Conservation (phyloP, 1,140 invertebrate genomes). For the Zaprionus tsacasi region DNA sequence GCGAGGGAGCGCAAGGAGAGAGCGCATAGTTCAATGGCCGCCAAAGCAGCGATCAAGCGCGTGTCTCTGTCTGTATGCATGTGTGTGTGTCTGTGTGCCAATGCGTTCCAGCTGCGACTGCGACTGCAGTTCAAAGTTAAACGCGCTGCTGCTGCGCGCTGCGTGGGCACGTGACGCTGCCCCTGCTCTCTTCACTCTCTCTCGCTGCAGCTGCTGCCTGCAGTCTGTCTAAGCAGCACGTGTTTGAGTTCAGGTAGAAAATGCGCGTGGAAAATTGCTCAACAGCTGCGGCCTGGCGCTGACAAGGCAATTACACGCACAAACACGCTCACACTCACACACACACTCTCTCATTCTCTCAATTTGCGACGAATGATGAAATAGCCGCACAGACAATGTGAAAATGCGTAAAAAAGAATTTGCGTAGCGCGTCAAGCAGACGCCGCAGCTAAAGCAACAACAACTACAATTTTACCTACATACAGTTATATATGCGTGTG, state of each 20-base stretch:
- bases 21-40: slow-evolving; percentile 37
- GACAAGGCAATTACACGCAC: neutral
- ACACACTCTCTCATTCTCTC: neutral
- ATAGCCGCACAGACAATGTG: slow-evolving; percentile 47
- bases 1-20: slow-evolving; percentile 2
- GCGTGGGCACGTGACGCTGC: too few relatives aligned
- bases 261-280: slow-evolving; percentile 27
- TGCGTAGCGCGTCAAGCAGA: slow-evolving; percentile 50
- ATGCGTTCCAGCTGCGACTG: slow-evolving; percentile 25
- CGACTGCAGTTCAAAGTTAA: slow-evolving; percentile 37
- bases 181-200: neutral
- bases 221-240: slow-evolving; percentile 17
- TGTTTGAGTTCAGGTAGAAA: slow-evolving; percentile 34
- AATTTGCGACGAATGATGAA: slow-evolving; percentile 43
- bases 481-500: neutral
- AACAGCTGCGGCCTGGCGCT: slow-evolving; percentile 32
- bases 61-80: neutral
- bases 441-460: slow-evolving; percentile 31
- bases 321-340: neutral
- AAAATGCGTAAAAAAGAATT: slow-evolving; percentile 53
- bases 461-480: neutral
- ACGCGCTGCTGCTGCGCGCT: neutral
- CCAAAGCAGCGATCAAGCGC: neutral
- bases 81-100: slow-evolving; percentile 19
- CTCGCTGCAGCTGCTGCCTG: slow-evolving; percentile 22